Percentiles rank a stretch among this genome's conserved stretches.
Evolutionary conservation across 2,888 invertebrate genomes (phyloP).

Genomic region (Sylvicola fuscatus): DNA sequence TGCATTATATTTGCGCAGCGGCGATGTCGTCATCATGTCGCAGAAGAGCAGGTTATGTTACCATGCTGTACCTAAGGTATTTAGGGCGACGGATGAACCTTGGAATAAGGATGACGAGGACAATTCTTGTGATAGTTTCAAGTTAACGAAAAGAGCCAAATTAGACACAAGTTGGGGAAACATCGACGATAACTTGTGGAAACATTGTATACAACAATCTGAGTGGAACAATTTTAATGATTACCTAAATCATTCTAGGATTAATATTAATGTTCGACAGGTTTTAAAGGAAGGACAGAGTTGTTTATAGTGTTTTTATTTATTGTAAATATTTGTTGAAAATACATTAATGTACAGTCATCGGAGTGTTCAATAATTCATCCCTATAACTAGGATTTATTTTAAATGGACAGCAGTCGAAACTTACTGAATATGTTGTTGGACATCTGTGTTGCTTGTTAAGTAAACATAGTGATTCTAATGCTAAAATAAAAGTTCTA

Average conservation of each 20-base stretch:
- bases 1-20: slow-evolving; percentile 61
- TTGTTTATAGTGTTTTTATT: slow-evolving; percentile 6
- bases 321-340: too few species aligned
- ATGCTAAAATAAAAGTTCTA: too few species aligned
- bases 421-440: too few species aligned
- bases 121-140: slow-evolving; percentile 1
- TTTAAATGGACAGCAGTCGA: too few species aligned
- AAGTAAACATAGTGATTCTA: too few species aligned
- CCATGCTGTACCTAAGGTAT: slow-evolving; percentile 84
- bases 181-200: slow-evolving; percentile 13
- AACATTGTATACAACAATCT: slow-evolving; percentile 17
- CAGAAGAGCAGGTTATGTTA: slow-evolving; percentile 65
- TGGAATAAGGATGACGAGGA: slow-evolving; percentile 27
- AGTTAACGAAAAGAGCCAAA: slow-evolving; percentile 2
- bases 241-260: slow-evolving; percentile 52
- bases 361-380: too few species aligned
- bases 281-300: slow-evolving; percentile 41
- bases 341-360: too few species aligned
- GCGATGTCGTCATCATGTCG: slow-evolving; percentile 85
- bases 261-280: slow-evolving; percentile 89
- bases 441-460: too few species aligned
- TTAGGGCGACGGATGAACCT: slow-evolving; percentile 27
- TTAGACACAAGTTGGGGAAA: slow-evolving; percentile 1
- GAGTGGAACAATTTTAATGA: slow-evolving; percentile 33
- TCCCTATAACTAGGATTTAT: too few species aligned